phyloP scores from a whole-genome alignment of 1,140 invertebrate genomes.

The Hyles euphorbiae region DNA sequence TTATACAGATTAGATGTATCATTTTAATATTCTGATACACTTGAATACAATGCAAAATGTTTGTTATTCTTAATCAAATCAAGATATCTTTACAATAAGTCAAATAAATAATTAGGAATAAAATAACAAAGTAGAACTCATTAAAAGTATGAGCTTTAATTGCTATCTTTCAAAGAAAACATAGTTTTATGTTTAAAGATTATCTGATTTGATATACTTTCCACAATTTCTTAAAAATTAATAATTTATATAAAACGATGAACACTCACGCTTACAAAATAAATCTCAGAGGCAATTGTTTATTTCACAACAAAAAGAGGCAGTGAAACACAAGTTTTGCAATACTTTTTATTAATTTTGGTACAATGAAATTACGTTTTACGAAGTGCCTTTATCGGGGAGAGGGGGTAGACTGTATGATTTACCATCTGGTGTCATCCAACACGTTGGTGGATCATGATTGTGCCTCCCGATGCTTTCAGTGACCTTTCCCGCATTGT shows the following conservation, averaged over 20 bases:
- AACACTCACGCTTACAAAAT: constrained; percentile 2
- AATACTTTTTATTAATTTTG: constrained; percentile 35
- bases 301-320: constrained; percentile 23
- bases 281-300: constrained; percentile 21
- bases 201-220: too few relatives aligned
- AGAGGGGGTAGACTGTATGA: constrained; percentile 58
- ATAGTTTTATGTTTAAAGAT: too few relatives aligned
- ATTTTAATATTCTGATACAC: background rate
- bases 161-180: too few relatives aligned
- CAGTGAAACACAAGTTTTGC: constrained; percentile 41
- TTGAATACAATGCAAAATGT: too few relatives aligned
- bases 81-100: too few relatives aligned
- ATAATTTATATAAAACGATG: constrained; percentile 1
- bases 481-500: constrained; percentile 62
- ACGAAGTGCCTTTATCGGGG: constrained; percentile 40
- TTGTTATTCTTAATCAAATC: too few relatives aligned
- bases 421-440: constrained; percentile 69
- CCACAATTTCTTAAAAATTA: too few relatives aligned
- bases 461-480: constrained; percentile 64
- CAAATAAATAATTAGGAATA: too few relatives aligned
- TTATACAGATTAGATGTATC: background rate
- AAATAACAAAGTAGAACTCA: too few relatives aligned
- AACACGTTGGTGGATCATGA: constrained; percentile 65
- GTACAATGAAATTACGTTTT: constrained; percentile 8
- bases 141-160: too few relatives aligned